Evolutionary conservation across 2,113 vertebrate species (phyloP).

Genomic region (Ahaetulla prasina): DNA sequence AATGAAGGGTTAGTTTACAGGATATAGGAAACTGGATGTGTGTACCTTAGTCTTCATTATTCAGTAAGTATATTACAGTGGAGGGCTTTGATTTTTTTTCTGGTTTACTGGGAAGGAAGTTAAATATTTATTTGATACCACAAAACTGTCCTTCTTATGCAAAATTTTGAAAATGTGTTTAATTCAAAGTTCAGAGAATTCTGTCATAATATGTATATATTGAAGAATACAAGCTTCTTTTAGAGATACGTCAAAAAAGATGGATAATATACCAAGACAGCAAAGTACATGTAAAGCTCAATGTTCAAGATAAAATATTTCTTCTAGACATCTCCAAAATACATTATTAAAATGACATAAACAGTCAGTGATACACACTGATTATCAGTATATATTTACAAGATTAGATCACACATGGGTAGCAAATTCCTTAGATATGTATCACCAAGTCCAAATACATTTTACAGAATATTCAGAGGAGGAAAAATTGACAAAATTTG

Average conservation of each 20-base stretch:
- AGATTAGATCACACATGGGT: background rate
- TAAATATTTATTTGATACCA: background rate
- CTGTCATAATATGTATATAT: slow-evolving; percentile 10
- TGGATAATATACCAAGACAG: background rate
- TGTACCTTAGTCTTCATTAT: background rate
- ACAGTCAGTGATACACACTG: background rate
- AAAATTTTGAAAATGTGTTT: background rate
- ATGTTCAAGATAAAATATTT: background rate
- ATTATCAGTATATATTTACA: background rate
- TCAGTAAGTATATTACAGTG: background rate
- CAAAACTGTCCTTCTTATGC: background rate
- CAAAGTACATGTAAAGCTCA: background rate
- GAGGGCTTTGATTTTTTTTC: background rate
- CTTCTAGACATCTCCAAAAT: background rate
- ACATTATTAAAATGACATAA: background rate
- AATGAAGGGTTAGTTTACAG: background rate
- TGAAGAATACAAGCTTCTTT: slow-evolving; percentile 18
- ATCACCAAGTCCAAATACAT: background rate
- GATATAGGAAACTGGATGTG: background rate
- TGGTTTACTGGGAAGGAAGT: background rate
- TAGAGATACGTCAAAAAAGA: background rate
- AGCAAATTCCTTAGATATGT: background rate
- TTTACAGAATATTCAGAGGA: background rate
- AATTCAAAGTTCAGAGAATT: background rate
- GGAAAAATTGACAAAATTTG: background rate